Conservation (phyloP, 2,888 invertebrate species). For the Flexamia atlantica region DNA sequence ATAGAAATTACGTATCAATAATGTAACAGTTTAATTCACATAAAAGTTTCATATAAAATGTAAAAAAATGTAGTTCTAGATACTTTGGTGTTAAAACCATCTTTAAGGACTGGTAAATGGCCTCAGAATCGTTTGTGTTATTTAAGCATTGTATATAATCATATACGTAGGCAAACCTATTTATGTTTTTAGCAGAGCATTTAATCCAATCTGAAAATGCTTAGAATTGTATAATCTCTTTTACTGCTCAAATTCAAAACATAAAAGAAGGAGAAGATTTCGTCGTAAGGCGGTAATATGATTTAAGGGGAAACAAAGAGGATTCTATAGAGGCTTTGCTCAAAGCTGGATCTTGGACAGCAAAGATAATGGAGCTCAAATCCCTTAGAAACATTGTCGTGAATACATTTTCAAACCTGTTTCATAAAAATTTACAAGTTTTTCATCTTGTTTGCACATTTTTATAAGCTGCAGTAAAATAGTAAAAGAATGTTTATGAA, state of each 20-base stretch:
- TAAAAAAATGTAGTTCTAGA: no score
- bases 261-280: not conserved
- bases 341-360: not conserved
- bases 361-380: constrained; percentile 26
- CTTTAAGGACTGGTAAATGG: no score
- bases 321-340: not conserved
- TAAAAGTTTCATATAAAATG: no score
- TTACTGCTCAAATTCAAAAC: not conserved
- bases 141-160: no score
- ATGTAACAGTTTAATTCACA: no score
- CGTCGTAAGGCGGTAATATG: not conserved
- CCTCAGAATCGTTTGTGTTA: no score
- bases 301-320: not conserved
- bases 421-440: not conserved
- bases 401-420: not conserved
- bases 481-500: no score
- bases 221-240: not conserved
- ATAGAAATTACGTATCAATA: no score
- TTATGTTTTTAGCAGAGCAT: no score
- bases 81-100: no score
- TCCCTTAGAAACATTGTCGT: constrained; percentile 6
- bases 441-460: not conserved
- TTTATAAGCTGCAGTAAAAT: not conserved
- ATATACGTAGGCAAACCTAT: no score
- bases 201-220: no score